Conservation (phyloP, 2,888 invertebrate genomes). For the Dolichopus griseipennis region DNA sequence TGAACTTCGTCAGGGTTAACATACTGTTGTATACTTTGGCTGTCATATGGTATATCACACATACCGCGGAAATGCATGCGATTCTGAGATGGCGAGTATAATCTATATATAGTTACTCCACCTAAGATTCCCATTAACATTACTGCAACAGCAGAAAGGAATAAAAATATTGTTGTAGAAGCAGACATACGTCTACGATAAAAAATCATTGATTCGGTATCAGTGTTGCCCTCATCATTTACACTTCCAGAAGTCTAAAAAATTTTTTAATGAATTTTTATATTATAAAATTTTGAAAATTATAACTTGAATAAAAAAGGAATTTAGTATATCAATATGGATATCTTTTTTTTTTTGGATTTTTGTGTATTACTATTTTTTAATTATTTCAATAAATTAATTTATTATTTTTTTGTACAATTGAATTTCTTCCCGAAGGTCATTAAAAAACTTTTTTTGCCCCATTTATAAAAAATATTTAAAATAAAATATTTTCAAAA, state of each 20-base stretch:
- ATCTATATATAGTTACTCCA: constrained; percentile 67
- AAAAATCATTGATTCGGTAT: constrained; percentile 42
- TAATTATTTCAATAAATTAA: too few relatives aligned
- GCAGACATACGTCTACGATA: constrained; percentile 47
- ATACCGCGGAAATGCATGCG: constrained; percentile 42
- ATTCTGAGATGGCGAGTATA: constrained; percentile 55
- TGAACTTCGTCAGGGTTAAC: constrained; percentile 34
- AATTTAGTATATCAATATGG: too few relatives aligned
- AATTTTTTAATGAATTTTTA: neutral
- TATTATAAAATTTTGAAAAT: too few relatives aligned
- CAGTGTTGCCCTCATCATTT: constrained; percentile 45
- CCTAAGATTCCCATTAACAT: constrained; percentile 61
- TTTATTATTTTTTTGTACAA: too few relatives aligned
- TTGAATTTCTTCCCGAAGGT: too few relatives aligned
- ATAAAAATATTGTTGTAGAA: constrained; percentile 57
- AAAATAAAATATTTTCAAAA: too few relatives aligned
- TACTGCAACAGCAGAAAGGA: constrained; percentile 59
- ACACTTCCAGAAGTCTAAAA: constrained; percentile 31
- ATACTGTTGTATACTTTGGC: constrained; percentile 31
- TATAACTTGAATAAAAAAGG: too few relatives aligned
- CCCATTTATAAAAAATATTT: too few relatives aligned
- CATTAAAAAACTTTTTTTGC: too few relatives aligned
- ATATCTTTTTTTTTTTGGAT: too few relatives aligned
- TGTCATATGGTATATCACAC: constrained; percentile 40
- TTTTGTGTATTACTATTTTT: too few relatives aligned